phyloP scores from a whole-genome alignment of 1,140 invertebrate genomes.

The Caerostris extrusa region DNA sequence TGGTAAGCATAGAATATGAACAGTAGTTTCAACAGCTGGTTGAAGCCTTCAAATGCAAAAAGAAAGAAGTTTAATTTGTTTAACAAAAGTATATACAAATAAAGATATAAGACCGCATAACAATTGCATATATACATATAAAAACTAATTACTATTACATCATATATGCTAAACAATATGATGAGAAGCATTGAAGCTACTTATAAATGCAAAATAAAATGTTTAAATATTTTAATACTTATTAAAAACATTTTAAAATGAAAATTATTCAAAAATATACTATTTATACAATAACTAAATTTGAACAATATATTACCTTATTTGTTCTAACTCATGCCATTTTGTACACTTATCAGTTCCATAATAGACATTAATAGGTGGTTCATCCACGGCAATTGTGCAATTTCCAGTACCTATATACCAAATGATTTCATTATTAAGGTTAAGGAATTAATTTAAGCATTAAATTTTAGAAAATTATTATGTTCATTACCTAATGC shows the following conservation, averaged over 20 bases:
- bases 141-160: no score
- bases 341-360: constrained; percentile 74
- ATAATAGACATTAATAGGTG: constrained; percentile 72
- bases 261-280: no score
- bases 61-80: neutral
- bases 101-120: no score
- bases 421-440: neutral
- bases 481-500: constrained; percentile 79
- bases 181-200: no score
- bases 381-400: constrained; percentile 58
- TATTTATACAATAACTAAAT: no score
- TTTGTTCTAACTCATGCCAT: constrained; percentile 73
- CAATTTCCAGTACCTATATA: constrained; percentile 70
- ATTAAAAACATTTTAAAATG: no score
- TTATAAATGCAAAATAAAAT: no score
- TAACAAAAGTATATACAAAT: no score
- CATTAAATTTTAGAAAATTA: neutral
- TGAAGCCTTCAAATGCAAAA: constrained; percentile 80
- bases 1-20: constrained; percentile 81
- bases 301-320: constrained; percentile 24
- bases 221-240: no score
- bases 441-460: neutral
- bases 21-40: constrained; percentile 80
- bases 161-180: no score
- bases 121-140: no score